Percentiles rank a stretch among this genome's conserved stretches.
These are phyloP conservation scores for Loriculus beryllinus DNA, from an alignment of 2,797 vertebrate genomes.

Conservation along the genomic window DNA sequence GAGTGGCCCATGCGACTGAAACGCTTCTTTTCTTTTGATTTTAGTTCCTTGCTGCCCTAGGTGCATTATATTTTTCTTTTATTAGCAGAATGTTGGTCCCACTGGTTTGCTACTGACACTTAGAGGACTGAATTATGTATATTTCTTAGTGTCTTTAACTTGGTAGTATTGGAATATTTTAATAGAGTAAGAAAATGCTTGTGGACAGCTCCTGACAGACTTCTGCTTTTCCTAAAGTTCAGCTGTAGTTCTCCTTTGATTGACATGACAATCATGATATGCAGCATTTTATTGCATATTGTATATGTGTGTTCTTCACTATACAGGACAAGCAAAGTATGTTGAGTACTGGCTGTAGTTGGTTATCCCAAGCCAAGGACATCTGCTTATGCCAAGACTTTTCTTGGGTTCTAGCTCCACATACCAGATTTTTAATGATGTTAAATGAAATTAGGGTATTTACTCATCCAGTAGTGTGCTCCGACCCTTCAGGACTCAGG, in stretches of 20 bases:
- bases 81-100: not conserved
- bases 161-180: not conserved
- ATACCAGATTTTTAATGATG: not conserved
- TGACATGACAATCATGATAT: not conserved
- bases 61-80: not conserved
- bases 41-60: not conserved
- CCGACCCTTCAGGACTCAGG: not conserved
- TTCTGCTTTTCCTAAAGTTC: not conserved
- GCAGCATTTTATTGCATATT: not conserved
- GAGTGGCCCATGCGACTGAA: not conserved
- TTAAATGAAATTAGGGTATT: not conserved
- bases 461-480: not conserved
- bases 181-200: not conserved
- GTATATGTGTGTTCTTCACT: fast-evolving
- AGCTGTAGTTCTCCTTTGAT: not conserved
- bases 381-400: not conserved
- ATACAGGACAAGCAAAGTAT: not conserved
- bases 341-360: not conserved
- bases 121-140: not conserved
- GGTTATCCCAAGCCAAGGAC: not conserved
- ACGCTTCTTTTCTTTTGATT: not conserved
- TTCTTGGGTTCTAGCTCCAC: not conserved
- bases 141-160: not conserved
- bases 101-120: not conserved
- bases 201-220: not conserved